phyloP scores from a whole-genome alignment of 2,797 vertebrate genomes.

The Pseudochirops cupreus region DNA sequence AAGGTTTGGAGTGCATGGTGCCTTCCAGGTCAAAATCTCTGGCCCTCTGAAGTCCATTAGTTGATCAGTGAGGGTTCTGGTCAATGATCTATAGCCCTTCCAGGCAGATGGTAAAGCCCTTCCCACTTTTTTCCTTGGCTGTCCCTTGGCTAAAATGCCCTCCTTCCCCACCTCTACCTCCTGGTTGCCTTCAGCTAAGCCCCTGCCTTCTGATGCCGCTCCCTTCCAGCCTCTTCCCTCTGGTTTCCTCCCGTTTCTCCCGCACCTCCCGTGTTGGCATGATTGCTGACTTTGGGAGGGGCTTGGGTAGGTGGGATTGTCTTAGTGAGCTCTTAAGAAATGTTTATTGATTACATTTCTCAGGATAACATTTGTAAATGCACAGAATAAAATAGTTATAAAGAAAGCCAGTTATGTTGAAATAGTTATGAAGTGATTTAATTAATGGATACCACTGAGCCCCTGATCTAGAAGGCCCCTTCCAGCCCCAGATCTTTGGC shows the following conservation, averaged over 20 bases:
- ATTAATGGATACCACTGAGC: neutral
- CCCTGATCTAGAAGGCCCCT: neutral
- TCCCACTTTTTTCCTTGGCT: no score
- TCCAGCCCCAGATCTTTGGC: neutral
- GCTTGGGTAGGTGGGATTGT: neutral
- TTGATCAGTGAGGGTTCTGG: no score
- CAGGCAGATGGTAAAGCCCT: neutral
- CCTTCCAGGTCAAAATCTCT: neutral
- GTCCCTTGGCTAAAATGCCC: neutral
- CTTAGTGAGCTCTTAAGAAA: neutral
- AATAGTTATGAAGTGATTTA: neutral
- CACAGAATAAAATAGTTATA: neutral
- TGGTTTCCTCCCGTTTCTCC: no score
- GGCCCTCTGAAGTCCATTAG: neutral
- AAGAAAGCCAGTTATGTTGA: neutral
- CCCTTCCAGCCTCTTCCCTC: no score
- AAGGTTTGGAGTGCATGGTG: neutral
- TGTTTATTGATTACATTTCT: neutral
- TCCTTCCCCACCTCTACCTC: no score
- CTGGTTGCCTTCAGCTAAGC: no score
- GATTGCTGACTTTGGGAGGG: neutral
- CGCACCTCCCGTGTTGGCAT: no score
- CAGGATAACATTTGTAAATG: neutral
- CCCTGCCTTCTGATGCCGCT: no score
- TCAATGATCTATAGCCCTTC: neutral